Conservation (phyloP, 2,888 invertebrate species). For the Encarsia formosa region DNA sequence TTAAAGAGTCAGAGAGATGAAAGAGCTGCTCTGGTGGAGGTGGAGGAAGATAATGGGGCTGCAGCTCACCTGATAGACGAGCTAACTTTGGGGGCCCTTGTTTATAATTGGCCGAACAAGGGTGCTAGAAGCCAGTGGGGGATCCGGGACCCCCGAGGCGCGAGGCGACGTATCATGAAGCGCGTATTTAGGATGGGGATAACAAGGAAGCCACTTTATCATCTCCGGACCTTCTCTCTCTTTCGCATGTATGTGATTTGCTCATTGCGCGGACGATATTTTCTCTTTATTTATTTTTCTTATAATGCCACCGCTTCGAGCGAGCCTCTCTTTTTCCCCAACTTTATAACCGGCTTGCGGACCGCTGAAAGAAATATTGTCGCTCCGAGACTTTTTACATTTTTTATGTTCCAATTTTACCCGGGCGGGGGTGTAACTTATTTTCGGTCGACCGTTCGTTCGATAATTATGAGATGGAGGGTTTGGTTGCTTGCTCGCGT, state of each 20-base stretch:
- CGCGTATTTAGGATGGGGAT: constrained; percentile 39
- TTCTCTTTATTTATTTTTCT: neutral
- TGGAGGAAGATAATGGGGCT: constrained; percentile 22
- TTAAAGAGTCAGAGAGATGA: constrained; percentile 6
- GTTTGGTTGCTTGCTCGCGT: too few species aligned
- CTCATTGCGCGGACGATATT: neutral
- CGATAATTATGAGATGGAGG: too few species aligned
- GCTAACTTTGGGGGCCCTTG: constrained; percentile 44
- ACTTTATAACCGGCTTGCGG: too few species aligned
- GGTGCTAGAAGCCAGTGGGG: constrained; percentile 50
- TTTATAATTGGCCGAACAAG: constrained; percentile 51
- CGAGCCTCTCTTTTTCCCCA: neutral
- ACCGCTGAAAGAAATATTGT: too few species aligned
- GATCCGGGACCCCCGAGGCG: constrained; percentile 46
- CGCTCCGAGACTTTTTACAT: too few species aligned
- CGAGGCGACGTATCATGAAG: constrained; percentile 28
- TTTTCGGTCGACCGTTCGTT: too few species aligned
- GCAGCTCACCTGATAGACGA: constrained; percentile 30
- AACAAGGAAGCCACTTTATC: constrained; percentile 50
- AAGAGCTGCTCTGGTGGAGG: constrained; percentile 27
- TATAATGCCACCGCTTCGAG: neutral
- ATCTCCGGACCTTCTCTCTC: constrained; percentile 25
- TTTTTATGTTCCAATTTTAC: too few species aligned
- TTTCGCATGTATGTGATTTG: neutral
- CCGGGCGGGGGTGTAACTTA: too few species aligned